A percentile compares a stretch with the other conserved stretches of the same genome.
phyloP scores from a whole-genome alignment of 1,140 invertebrate genomes.

The Bathynomus jamesi region DNA sequence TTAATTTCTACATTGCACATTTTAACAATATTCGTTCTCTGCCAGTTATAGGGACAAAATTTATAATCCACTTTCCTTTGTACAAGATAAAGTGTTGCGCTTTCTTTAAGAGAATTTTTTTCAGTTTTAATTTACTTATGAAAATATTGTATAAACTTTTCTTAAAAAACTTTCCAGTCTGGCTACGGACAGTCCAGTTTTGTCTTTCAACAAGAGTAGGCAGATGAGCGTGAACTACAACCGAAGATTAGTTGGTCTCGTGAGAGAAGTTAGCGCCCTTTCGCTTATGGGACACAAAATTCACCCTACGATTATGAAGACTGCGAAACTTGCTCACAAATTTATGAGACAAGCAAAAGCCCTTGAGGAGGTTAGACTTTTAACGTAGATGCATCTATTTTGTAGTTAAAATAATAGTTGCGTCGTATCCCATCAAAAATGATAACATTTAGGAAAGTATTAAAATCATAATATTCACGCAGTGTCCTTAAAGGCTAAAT shows the following conservation, averaged over 20 bases:
- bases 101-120: too few species aligned
- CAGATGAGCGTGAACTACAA: slow-evolving; percentile 83
- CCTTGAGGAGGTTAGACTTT: slow-evolving; percentile 72
- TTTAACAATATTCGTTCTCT: too few species aligned
- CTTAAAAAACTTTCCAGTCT: too few species aligned
- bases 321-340: slow-evolving; percentile 57
- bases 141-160: too few species aligned
- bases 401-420: slow-evolving; percentile 63
- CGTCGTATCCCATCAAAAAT: slow-evolving; percentile 60
- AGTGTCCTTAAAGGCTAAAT: slow-evolving; percentile 65
- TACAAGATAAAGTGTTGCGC: too few species aligned
- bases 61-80: too few species aligned
- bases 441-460: slow-evolving; percentile 63
- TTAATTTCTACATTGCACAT: too few species aligned
- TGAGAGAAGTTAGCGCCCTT: slow-evolving; percentile 74
- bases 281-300: slow-evolving; percentile 69
- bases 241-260: slow-evolving; percentile 64
- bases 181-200: slow-evolving; percentile 62
- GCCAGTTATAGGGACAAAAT: too few species aligned
- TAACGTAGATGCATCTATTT: slow-evolving; percentile 74
- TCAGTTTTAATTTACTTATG: too few species aligned
- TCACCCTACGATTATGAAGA: slow-evolving; percentile 60
- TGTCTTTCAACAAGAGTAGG: slow-evolving; percentile 63
- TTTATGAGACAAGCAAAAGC: slow-evolving; percentile 73
- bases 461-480: slow-evolving; percentile 59